phyloP scores from a whole-genome alignment of 1,140 invertebrate species.

The Solen grandis region DNA sequence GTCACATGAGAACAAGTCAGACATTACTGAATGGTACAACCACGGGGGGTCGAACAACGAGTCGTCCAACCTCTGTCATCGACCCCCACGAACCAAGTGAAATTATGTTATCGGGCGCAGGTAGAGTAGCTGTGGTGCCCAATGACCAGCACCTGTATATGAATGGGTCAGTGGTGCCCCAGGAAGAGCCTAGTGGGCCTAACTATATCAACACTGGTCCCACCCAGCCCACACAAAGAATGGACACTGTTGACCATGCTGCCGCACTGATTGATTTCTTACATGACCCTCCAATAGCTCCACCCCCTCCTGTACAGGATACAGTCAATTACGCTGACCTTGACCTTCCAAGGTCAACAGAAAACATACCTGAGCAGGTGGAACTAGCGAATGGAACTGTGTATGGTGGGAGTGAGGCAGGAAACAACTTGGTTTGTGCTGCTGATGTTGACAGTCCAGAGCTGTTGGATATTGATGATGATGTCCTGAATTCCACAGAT shows the following conservation, averaged over 20 bases:
- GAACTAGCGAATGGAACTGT: slow-evolving; percentile 19
- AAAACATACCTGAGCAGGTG: slow-evolving; percentile 62
- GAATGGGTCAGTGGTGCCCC: slow-evolving; percentile 53
- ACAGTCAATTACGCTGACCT: slow-evolving; percentile 73
- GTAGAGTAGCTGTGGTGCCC: slow-evolving; percentile 18
- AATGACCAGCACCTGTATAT: slow-evolving; percentile 64
- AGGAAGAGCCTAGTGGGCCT: slow-evolving; percentile 47
- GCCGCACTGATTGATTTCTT: slow-evolving; percentile 66
- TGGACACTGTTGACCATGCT: slow-evolving; percentile 59
- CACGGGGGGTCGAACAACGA: background rate
- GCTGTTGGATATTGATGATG: slow-evolving; percentile 48
- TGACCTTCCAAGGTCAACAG: slow-evolving; percentile 66
- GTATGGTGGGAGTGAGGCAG: slow-evolving; percentile 39
- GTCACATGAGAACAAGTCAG: slow-evolving; percentile 56
- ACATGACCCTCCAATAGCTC: slow-evolving; percentile 60
- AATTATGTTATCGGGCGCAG: slow-evolving; percentile 26
- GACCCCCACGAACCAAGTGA: slow-evolving; percentile 41
- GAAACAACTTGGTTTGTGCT: background rate
- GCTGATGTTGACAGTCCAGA: slow-evolving; percentile 31
- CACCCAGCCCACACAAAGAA: background rate
- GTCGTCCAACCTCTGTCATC: slow-evolving; percentile 52
- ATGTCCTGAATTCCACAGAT: slow-evolving; percentile 57
- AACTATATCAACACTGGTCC: slow-evolving; percentile 72
- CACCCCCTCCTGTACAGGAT: slow-evolving; percentile 26
- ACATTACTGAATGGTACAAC: slow-evolving; percentile 10